Evolutionary conservation across 2,113 vertebrate genomes (phyloP).

Genomic region (Gymnarchus niloticus): DNA sequence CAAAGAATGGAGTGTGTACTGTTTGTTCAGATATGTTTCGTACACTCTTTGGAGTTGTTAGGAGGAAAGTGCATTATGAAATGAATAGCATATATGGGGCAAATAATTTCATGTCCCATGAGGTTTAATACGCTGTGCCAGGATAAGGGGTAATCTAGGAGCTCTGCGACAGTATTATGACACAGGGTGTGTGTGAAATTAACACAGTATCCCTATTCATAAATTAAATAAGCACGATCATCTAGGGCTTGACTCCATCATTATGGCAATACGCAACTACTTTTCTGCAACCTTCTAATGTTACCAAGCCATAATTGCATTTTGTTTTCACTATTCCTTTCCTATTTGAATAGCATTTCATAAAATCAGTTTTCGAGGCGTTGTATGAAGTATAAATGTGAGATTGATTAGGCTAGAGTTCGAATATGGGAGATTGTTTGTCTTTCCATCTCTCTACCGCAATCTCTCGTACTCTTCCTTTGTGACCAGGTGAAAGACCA

Average conservation of each 20-base stretch:
- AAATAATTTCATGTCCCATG: neutral
- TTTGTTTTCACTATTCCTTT: slow-evolving; percentile 5
- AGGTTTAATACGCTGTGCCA: slow-evolving; percentile 2
- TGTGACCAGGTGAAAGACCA: slow-evolving; percentile 85
- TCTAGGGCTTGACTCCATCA: neutral
- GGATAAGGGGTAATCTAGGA: slow-evolving; percentile 8
- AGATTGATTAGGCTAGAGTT: slow-evolving; percentile 28
- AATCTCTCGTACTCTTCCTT: neutral
- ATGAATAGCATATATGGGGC: neutral
- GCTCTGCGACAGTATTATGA: neutral
- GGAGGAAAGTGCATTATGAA: neutral
- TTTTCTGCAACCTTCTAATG: slow-evolving; percentile 2
- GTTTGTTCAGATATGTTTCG: neutral
- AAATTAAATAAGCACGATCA: slow-evolving; percentile 24
- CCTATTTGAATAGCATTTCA: slow-evolving; percentile 8
- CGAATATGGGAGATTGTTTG: neutral
- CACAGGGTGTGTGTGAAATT: neutral
- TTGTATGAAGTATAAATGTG: slow-evolving; percentile 24
- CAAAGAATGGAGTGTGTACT: neutral
- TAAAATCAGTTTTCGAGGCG: slow-evolving; percentile 26
- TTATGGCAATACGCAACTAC: slow-evolving; percentile 26
- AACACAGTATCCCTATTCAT: neutral
- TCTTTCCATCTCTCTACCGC: neutral
- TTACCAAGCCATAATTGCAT: slow-evolving; percentile 5
- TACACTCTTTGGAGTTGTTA: slow-evolving; percentile 4